Conservation (phyloP, 1,140 invertebrate species). For the Aculops lycopersici region DNA sequence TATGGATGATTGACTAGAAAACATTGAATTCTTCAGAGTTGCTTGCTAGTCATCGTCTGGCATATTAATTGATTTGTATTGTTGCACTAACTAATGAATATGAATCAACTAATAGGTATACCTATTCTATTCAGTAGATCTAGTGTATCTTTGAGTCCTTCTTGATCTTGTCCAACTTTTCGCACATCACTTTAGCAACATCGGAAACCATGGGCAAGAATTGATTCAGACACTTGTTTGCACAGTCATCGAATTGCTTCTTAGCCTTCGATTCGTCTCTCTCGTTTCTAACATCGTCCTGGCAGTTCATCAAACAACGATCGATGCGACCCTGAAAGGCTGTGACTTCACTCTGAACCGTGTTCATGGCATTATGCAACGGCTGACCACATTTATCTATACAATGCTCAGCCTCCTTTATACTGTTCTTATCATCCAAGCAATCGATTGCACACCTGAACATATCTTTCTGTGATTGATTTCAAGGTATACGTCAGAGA, state of each 20-base stretch:
- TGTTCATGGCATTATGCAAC: background rate
- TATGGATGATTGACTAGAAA: too few relatives aligned
- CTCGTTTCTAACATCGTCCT: background rate
- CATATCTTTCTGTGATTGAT: background rate
- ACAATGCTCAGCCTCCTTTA: background rate
- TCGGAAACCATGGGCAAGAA: background rate
- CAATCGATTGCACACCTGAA: background rate
- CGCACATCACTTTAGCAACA: background rate
- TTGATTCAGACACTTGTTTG: background rate
- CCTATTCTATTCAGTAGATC: too few relatives aligned
- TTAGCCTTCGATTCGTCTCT: background rate
- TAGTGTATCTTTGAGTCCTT: background rate
- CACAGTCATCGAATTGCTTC: background rate
- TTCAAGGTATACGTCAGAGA: background rate
- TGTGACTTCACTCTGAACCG: background rate
- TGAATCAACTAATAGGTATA: too few relatives aligned
- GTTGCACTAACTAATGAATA: too few relatives aligned
- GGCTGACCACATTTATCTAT: background rate
- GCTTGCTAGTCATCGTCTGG: too few relatives aligned
- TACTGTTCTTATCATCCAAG: background rate
- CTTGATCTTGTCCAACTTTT: background rate
- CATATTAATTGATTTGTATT: too few relatives aligned
- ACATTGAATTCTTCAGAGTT: too few relatives aligned
- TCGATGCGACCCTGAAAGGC: background rate
- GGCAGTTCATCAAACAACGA: background rate